Conservation (phyloP, 2,113 vertebrate species). For the Cacatua alba region DNA sequence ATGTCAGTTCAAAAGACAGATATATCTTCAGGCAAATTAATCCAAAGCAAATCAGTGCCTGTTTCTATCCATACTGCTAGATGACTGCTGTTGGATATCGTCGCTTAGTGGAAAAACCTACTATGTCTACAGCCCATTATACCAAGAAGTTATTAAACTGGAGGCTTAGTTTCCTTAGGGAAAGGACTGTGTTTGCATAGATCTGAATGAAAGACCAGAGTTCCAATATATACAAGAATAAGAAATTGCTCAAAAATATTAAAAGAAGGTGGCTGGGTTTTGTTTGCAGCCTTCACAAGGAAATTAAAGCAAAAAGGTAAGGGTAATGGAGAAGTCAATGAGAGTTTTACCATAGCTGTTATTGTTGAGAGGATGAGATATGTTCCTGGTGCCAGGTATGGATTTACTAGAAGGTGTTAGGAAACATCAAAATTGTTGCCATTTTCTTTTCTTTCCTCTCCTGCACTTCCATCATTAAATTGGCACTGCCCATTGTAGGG, state of each 20-base stretch:
- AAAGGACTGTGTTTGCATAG: neutral
- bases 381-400: neutral
- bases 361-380: neutral
- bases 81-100: neutral
- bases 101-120: neutral
- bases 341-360: neutral
- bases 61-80: neutral
- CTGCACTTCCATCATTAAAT: neutral
- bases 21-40: neutral
- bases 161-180: neutral
- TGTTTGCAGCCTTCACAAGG: neutral
- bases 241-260: neutral
- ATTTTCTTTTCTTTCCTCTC: neutral
- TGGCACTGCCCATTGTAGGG: neutral
- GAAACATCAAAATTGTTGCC: neutral
- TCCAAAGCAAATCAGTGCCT: neutral
- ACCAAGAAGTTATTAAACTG: neutral
- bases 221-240: neutral
- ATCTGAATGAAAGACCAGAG: neutral
- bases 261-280: neutral
- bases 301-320: neutral
- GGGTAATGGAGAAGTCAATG: neutral
- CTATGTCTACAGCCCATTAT: neutral
- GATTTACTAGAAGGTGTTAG: neutral
- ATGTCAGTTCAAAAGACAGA: neutral